Percentiles rank a stretch among this genome's conserved stretches.
Evolutionary conservation across 1,140 invertebrate genomes (phyloP).

Genomic region (Vanessa tameamea): DNA sequence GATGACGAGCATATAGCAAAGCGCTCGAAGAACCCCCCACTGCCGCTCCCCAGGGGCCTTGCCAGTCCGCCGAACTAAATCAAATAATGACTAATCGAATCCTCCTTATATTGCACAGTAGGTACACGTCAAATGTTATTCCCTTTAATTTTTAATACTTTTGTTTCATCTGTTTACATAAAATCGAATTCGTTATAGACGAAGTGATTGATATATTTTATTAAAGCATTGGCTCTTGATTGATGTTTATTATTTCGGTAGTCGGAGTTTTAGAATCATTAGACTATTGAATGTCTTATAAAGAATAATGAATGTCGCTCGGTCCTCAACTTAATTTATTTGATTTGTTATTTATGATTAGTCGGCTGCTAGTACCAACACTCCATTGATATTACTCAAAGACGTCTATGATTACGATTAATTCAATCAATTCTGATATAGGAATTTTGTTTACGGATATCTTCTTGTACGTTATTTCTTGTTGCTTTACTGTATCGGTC

Average conservation of each 20-base stretch:
- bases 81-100: conserved; percentile 81
- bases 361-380: conserved; percentile 49
- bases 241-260: conserved; percentile 80
- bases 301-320: conserved; percentile 72
- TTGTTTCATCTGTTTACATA: conserved; percentile 75
- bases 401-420: conserved; percentile 61
- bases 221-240: conserved; percentile 74
- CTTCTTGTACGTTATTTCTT: conserved; percentile 40
- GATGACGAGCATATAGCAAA: conserved; percentile 66
- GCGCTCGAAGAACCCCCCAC: conserved; percentile 68
- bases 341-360: conserved; percentile 47
- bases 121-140: conserved; percentile 78
- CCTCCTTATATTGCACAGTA: conserved; percentile 79
- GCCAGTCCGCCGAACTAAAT: conserved; percentile 74
- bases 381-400: conserved; percentile 63
- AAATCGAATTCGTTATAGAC: conserved; percentile 76
- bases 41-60: conserved; percentile 64
- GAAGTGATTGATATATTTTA: conserved; percentile 78
- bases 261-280: conserved; percentile 78
- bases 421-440: conserved; percentile 61
- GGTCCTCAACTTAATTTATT: conserved; percentile 49
- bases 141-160: conserved; percentile 75
- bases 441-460: conserved; percentile 42
- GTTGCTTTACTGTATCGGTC: conserved; percentile 36
- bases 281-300: conserved; percentile 72